Base-by-base conservation (phyloP, 2,888 invertebrate genomes). In the Dexiosoma caninum region DNA sequence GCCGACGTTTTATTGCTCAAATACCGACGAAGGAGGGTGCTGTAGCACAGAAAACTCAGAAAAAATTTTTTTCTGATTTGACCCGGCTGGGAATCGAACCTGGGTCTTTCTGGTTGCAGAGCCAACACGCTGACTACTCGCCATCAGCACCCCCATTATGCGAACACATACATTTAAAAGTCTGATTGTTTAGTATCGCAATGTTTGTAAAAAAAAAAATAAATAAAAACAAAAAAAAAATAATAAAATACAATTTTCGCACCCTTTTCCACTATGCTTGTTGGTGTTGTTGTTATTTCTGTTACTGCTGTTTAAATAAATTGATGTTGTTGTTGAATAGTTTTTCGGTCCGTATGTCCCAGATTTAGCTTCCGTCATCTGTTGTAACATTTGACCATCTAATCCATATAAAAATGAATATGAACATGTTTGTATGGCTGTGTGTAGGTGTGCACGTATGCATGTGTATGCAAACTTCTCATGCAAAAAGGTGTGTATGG, bases 301-400 rank as follows among this genome's bases (percentile, higher is more conserved):
- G 55, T 46, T 69, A 37, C 49, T 78, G 60, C 35, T 51, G 35
- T 23, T 60, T 71, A 42, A 23, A 62, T 53, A 55, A 72, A 69
- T 67, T 78, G 69, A 69, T 64, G 81, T 55, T 80, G 81, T 55
- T 80, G 60, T 72, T 77, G 67, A 72, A 77, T 69, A 80, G 66
- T 81, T 77, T 81, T 81, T 72, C 80, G 81, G 67, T 64, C 64
- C 77, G 69, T 77, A 77, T 81, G 75, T 81, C 77, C 77, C 77
- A 67, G 72, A 76, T 81, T 70, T 76, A 62, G 67, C 60, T 66
- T 78, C 69, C 78, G 66, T 60, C 72, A 75, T 62, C 69, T 70
- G 74, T 42, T 53, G 51, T 51, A 55, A 69, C 72, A 64, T 27
- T 64, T 72, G 53, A 72, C 72, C 57, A 66, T 66, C 12, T 10